Evolutionary conservation across 2,888 invertebrate genomes (phyloP).

Genomic region (Phyllotreta striolata): DNA sequence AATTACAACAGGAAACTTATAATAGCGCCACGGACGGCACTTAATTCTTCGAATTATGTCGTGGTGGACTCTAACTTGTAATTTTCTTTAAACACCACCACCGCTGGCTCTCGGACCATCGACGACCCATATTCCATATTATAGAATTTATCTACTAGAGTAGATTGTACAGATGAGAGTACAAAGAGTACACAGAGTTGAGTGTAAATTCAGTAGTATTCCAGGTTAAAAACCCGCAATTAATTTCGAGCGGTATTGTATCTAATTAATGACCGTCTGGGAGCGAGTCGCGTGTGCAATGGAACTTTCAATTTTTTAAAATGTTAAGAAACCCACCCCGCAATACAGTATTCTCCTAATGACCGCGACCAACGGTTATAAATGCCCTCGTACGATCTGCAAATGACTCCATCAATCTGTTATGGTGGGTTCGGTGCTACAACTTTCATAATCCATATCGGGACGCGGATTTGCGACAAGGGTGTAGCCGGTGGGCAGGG

Average conservation of each 20-base stretch:
- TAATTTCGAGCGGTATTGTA: neutral
- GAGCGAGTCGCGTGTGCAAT: constrained; percentile 24
- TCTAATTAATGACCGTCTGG: constrained; percentile 27
- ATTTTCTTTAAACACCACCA: constrained; percentile 20
- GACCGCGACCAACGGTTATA: constrained; percentile 24
- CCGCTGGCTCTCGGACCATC: constrained; percentile 9
- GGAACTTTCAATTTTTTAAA: constrained; percentile 28
- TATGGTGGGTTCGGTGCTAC: constrained; percentile 6
- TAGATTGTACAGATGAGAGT: too few relatives aligned
- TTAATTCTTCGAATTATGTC: constrained; percentile 28
- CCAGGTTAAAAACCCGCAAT: too few relatives aligned
- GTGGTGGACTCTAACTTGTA: constrained; percentile 26
- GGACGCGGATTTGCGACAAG: constrained; percentile 13
- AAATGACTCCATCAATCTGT: constrained; percentile 30
- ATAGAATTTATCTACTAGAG: too few relatives aligned
- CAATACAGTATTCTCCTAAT: constrained; percentile 25
- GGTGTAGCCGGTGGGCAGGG: constrained; percentile 16
- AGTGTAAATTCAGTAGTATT: too few relatives aligned
- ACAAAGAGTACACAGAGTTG: too few relatives aligned
- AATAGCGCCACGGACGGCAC: constrained; percentile 18
- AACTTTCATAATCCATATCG: constrained; percentile 29
- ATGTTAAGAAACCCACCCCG: constrained; percentile 22
- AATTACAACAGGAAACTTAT: constrained; percentile 29
- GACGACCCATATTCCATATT: too few relatives aligned
- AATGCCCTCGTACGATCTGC: constrained; percentile 27